Percentiles rank a stretch among this genome's conserved stretches.
Conservation (phyloP, 1,140 invertebrate genomes). For the Nylanderia fulva region DNA sequence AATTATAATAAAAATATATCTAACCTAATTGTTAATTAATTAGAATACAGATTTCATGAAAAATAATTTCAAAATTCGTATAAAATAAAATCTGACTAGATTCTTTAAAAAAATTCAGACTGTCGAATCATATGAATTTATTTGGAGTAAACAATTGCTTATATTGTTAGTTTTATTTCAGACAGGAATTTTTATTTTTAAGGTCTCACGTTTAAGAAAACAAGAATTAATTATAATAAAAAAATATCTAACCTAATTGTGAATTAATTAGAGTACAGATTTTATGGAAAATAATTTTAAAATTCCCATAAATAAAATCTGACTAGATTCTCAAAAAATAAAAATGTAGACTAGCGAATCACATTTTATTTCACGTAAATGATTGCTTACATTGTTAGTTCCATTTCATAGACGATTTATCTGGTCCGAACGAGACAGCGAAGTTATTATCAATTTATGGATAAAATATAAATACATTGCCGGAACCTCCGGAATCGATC, state of each 20-base stretch:
- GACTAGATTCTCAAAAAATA: neutral
- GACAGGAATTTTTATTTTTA: too few relatives aligned
- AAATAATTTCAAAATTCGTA: neutral
- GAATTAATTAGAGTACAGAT: neutral
- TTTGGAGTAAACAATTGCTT: neutral
- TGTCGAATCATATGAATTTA: conserved; percentile 8
- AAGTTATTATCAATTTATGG: conserved; percentile 49
- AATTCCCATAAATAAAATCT: neutral
- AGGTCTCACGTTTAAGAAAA: too few relatives aligned
- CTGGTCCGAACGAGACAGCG: neutral
- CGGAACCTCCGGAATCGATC: conserved; percentile 21
- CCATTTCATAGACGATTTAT: conserved; percentile 6
- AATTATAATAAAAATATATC: neutral
- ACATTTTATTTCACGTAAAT: conserved; percentile 2
- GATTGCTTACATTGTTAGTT: neutral
- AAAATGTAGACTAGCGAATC: neutral
- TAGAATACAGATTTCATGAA: neutral
- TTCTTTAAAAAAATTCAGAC: neutral
- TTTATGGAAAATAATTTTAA: neutral
- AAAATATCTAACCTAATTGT: too few relatives aligned
- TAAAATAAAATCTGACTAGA: neutral
- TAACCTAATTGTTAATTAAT: neutral
- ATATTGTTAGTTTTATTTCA: neutral
- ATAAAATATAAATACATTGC: conserved; percentile 47
- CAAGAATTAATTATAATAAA: too few relatives aligned